phyloP scores from a whole-genome alignment of 2,113 vertebrate genomes.

The Ciconia boyciana region DNA sequence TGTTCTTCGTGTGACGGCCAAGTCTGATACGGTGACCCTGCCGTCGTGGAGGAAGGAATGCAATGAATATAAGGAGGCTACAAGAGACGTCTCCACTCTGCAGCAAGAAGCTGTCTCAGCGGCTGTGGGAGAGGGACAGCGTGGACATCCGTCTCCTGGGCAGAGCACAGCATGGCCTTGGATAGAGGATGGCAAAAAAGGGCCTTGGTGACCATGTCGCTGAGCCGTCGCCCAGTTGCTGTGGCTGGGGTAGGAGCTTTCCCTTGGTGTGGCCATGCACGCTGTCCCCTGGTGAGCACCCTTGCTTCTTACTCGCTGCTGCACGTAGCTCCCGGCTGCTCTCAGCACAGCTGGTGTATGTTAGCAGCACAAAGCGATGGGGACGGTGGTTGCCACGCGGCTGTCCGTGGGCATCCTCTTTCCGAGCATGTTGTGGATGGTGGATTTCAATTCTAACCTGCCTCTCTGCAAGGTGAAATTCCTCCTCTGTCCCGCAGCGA shows the following conservation, averaged over 20 bases:
- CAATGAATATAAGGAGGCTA: neutral
- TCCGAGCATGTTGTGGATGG: accelerated
- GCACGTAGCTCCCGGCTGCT: neutral
- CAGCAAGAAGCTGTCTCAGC: neutral
- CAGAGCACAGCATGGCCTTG: neutral
- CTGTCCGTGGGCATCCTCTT: neutral
- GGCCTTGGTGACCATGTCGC: neutral
- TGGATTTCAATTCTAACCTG: neutral
- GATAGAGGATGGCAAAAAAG: neutral
- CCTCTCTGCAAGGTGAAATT: neutral
- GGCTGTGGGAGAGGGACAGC: neutral
- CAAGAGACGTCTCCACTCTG: neutral
- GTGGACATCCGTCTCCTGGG: accelerated
- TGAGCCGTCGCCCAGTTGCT: accelerated
- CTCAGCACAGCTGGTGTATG: neutral
- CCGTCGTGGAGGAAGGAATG: neutral
- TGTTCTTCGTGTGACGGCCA: neutral
- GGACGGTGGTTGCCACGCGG: neutral
- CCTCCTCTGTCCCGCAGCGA: neutral
- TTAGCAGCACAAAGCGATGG: neutral
- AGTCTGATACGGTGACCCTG: neutral
- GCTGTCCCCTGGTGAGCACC: too few species aligned
- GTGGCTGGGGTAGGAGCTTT: neutral
- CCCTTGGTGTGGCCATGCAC: neutral
- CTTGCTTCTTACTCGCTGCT: neutral